Evolutionary conservation across 2,113 vertebrate genomes (phyloP).

Genomic region (Bambusicola thoracicus): DNA sequence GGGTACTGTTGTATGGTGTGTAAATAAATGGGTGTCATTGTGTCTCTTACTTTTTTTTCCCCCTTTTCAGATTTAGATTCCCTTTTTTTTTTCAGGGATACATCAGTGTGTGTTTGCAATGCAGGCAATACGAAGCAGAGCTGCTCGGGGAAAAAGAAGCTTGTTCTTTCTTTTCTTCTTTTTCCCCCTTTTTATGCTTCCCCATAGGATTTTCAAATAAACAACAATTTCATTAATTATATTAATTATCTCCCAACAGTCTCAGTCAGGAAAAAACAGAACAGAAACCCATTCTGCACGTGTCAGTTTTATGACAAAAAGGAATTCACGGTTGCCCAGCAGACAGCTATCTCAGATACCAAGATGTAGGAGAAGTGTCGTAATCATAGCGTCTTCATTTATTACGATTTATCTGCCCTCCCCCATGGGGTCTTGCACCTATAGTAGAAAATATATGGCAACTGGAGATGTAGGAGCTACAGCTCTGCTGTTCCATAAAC

Average conservation of each 20-base stretch:
- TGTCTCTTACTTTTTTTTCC: neutral
- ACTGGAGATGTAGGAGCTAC: neutral
- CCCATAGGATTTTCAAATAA: slow-evolving; percentile 45
- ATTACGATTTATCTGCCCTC: neutral
- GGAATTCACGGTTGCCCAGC: neutral
- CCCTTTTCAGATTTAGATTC: slow-evolving; percentile 63
- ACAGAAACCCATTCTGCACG: slow-evolving; percentile 12
- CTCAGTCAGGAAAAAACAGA: neutral
- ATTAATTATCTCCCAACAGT: slow-evolving; percentile 39
- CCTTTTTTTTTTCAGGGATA: slow-evolving; percentile 53
- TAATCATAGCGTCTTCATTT: slow-evolving; percentile 5
- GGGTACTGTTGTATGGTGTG: slow-evolving; percentile 41
- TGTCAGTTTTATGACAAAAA: slow-evolving; percentile 53
- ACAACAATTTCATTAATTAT: slow-evolving; percentile 36
- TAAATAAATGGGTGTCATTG: slow-evolving; percentile 63
- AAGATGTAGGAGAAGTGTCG: neutral
- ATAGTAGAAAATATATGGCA: slow-evolving; percentile 1
- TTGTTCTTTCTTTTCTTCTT: neutral
- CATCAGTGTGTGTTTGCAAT: neutral
- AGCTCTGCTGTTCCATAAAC: slow-evolving; percentile 47
- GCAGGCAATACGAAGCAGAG: neutral
- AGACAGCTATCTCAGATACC: neutral
- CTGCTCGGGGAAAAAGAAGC: neutral
- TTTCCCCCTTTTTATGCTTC: neutral
- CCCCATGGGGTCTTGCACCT: neutral